phyloP scores from a whole-genome alignment of 2,113 vertebrate genomes.

The Eurystomus gularis region DNA sequence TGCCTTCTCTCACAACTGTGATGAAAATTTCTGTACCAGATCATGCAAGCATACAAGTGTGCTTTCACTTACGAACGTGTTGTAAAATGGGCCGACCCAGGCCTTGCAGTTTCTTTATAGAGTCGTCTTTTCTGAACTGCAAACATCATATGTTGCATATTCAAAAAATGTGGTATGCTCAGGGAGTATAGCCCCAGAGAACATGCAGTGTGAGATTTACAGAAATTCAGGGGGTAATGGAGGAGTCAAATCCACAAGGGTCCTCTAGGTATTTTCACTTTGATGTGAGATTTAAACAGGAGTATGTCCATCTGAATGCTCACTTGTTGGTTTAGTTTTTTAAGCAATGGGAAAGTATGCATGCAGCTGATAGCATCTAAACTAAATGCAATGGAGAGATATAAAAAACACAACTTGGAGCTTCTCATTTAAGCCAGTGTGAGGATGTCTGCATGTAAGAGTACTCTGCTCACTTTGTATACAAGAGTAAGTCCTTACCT shows the following conservation, averaged over 20 bases:
- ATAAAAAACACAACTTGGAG: not conserved
- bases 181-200: not conserved
- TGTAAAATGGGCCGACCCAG: not conserved
- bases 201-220: not conserved
- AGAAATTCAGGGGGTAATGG: not conserved
- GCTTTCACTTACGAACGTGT: not conserved
- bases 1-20: not conserved
- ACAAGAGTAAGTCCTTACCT: not conserved
- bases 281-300: not conserved
- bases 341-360: not conserved
- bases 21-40: not conserved
- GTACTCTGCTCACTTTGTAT: not conserved
- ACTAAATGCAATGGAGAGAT: not conserved
- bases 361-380: not conserved
- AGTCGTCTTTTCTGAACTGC: not conserved
- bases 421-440: not conserved
- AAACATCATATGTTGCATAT: not conserved
- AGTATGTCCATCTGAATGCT: not conserved
- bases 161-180: not conserved
- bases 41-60: not conserved
- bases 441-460: not conserved
- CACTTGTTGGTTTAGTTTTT: not conserved
- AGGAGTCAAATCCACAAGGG: not conserved
- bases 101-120: not conserved
- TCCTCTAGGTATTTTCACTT: not conserved